A percentile compares a stretch with the other conserved stretches of the same genome.
Conservation (phyloP, 2,113 vertebrate genomes). For the Egretta garzetta region DNA sequence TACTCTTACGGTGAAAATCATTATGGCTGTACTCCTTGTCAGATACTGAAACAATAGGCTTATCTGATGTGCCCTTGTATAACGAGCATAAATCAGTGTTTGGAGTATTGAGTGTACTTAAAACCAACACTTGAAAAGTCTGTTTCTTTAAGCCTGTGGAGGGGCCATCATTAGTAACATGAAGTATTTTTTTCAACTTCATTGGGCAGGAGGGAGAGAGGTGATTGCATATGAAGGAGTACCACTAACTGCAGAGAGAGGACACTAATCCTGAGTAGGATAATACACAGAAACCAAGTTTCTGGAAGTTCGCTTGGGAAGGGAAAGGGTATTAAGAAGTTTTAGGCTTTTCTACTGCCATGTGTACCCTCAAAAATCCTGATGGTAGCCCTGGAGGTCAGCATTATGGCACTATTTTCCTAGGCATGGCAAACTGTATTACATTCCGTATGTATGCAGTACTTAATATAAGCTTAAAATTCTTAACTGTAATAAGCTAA, state of each 20-base stretch:
- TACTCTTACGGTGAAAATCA: neutral
- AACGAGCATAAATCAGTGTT: neutral
- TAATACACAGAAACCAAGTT: neutral
- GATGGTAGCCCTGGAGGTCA: slow-evolving; percentile 42
- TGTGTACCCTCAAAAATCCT: slow-evolving; percentile 16
- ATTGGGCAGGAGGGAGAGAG: neutral
- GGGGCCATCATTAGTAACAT: neutral
- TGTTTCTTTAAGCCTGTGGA: neutral
- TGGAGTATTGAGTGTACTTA: neutral
- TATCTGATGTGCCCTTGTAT: neutral
- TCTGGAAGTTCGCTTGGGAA: neutral
- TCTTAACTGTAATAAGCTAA: slow-evolving; percentile 56
- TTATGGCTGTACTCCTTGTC: neutral
- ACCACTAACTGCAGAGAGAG: neutral
- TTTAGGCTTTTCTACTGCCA: neutral
- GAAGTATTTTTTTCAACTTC: neutral
- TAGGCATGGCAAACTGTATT: slow-evolving; percentile 43
- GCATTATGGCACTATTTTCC: slow-evolving; percentile 38
- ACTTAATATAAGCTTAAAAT: slow-evolving; percentile 55
- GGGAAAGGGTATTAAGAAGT: neutral
- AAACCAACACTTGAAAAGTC: neutral
- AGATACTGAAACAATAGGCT: neutral
- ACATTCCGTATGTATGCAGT: neutral
- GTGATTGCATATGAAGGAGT: neutral
- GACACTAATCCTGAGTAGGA: neutral